A percentile compares a stretch with the other conserved stretches of the same genome.
Evolutionary conservation across 2,113 vertebrate species (phyloP).

Genomic region (Crocuta crocuta): DNA sequence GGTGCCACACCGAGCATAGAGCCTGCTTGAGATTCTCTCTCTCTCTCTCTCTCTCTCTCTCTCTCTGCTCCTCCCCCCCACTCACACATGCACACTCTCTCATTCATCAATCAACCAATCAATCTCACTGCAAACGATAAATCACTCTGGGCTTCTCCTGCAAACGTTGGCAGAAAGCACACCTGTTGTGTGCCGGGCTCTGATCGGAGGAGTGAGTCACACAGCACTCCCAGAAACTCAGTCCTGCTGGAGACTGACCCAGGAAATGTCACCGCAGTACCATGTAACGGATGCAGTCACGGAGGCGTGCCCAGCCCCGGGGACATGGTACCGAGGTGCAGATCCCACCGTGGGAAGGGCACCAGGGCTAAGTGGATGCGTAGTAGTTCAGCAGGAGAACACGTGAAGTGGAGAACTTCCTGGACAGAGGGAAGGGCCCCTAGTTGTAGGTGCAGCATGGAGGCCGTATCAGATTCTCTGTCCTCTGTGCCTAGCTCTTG

Average conservation of each 20-base stretch:
- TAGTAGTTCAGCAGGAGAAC: background rate
- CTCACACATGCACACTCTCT: no score
- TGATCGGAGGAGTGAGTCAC: background rate
- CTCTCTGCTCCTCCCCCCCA: no score
- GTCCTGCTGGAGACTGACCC: background rate
- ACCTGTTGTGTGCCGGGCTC: background rate
- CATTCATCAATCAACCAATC: no score
- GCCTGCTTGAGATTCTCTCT: no score
- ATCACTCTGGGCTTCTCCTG: background rate
- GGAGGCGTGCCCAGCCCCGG: background rate
- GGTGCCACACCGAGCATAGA: no score
- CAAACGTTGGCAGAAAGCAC: background rate
- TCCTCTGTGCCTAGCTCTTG: background rate
- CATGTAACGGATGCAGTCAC: accelerated
- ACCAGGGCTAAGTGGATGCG: background rate
- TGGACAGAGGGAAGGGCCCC: background rate
- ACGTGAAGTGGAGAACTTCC: background rate
- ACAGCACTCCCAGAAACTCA: background rate
- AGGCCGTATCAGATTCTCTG: background rate
- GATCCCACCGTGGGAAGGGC: background rate
- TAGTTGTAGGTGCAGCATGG: no score
- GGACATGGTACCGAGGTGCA: background rate
- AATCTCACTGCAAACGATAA: background rate
- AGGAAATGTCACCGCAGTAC: background rate
- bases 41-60: no score